Conservation (phyloP, 2,888 invertebrate species). For the Meloe dianella region DNA sequence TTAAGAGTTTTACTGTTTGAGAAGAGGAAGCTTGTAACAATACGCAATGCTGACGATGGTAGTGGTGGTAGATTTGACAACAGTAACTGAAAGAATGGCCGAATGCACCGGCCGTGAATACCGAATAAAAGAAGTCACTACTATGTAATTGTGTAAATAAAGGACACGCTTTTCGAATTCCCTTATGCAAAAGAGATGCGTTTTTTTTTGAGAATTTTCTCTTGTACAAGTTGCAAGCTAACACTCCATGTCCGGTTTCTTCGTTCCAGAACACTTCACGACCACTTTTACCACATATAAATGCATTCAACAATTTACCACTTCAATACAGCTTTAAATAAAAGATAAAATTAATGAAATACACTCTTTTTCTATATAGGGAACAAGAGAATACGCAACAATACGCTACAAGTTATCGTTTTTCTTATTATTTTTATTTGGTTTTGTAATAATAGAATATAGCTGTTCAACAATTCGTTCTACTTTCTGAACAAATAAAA, state of each 20-base stretch:
- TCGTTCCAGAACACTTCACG: conserved; percentile 4
- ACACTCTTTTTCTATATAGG: not conserved
- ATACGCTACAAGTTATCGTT: not conserved
- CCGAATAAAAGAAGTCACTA: conserved; percentile 56
- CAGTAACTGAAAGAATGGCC: conserved; percentile 53
- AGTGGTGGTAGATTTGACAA: conserved; percentile 46
- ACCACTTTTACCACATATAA: not conserved
- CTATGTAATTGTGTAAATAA: conserved; percentile 57
- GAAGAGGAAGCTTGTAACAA: conserved; percentile 52
- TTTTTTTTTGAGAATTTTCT: conserved; percentile 32
- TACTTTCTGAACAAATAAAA: conserved; percentile 3
- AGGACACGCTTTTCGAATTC: conserved; percentile 52
- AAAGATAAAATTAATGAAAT: not conserved
- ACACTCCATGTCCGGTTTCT: conserved; percentile 42
- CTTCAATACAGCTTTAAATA: not conserved
- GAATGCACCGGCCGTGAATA: conserved; percentile 55
- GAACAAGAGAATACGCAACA: not conserved
- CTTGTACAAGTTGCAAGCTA: conserved; percentile 36
- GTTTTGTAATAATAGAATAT: not conserved
- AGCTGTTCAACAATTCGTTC: not conserved
- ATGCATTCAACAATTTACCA: not conserved
- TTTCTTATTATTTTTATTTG: not conserved
- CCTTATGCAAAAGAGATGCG: conserved; percentile 41
- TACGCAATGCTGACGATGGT: conserved; percentile 48
- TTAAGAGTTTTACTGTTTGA: conserved; percentile 15